phyloP scores from a whole-genome alignment of 2,113 vertebrate genomes.

The Carassius gibelio region DNA sequence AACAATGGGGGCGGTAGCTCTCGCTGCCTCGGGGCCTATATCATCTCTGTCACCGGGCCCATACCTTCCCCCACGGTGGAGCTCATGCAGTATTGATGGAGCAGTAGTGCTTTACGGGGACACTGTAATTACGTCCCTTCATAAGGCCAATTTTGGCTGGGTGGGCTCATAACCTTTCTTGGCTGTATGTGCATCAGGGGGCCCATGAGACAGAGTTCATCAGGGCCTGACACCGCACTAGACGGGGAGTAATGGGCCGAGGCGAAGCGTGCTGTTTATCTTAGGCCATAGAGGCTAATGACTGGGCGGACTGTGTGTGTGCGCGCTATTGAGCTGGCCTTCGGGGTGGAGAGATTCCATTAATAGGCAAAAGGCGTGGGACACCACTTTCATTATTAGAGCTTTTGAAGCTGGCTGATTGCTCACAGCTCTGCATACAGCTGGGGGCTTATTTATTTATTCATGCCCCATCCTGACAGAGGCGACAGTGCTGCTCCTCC shows the following conservation, averaged over 20 bases:
- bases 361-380: constrained; percentile 48
- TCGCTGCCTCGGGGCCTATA: constrained; percentile 9
- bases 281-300: constrained; percentile 68
- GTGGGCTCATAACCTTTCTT: constrained; percentile 38
- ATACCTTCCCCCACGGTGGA: constrained; percentile 37
- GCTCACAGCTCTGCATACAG: constrained; percentile 55
- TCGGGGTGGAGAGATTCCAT: constrained; percentile 32
- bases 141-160: constrained; percentile 57
- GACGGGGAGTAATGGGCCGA: constrained; percentile 75
- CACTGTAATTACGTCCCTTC: constrained; percentile 55
- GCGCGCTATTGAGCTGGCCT: constrained; percentile 49
- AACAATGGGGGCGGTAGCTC: neutral
- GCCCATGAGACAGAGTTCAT: constrained; percentile 55
- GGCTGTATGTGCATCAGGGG: constrained; percentile 41
- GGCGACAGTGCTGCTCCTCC: neutral
- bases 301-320: constrained; percentile 64
- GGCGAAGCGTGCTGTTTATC: constrained; percentile 54
- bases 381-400: constrained; percentile 56
- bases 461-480: constrained; percentile 49
- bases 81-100: constrained; percentile 57
- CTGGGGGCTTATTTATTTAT: constrained; percentile 59
- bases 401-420: constrained; percentile 62
- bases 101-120: constrained; percentile 52
- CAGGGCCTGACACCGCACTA: constrained; percentile 55
- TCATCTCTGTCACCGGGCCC: constrained; percentile 39